Evolutionary conservation across 2,113 vertebrate species (phyloP).

Genomic region (Phylloscopus trochiloides): DNA sequence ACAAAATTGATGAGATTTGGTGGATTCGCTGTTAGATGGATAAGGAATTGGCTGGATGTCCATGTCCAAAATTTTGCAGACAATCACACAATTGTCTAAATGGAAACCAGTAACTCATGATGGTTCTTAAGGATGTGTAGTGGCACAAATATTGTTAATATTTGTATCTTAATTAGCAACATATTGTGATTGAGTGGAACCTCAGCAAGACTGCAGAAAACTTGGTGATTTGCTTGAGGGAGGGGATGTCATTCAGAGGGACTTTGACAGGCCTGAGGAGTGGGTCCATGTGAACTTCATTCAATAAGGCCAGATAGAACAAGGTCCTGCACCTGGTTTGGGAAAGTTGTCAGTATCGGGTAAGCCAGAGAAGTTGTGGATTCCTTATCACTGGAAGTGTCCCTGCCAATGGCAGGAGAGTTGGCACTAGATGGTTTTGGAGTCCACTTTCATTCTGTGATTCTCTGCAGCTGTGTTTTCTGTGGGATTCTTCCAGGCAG

Average conservation of each 20-base stretch:
- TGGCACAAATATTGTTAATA: not conserved
- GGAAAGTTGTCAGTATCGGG: not conserved
- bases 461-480: not conserved
- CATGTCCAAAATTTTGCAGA: not conserved
- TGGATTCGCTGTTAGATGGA: not conserved
- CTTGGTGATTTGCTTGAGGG: fast-evolving
- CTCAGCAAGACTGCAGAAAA: not conserved
- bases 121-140: not conserved
- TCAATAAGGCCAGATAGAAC: not conserved
- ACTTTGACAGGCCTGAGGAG: not conserved
- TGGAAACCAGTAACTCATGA: not conserved
- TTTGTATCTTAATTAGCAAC: not conserved
- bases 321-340: not conserved
- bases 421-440: not conserved
- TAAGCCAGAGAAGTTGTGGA: not conserved
- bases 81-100: too few relatives aligned
- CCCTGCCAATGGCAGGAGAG: fast-evolving
- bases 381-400: not conserved
- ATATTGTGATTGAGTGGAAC: too few relatives aligned
- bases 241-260: not conserved
- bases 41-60: not conserved
- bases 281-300: not conserved
- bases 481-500: not conserved
- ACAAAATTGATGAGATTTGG: not conserved
- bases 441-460: fast-evolving